Base-by-base conservation (phyloP, 2,113 vertebrate species). In the Tichodroma muraria region DNA sequence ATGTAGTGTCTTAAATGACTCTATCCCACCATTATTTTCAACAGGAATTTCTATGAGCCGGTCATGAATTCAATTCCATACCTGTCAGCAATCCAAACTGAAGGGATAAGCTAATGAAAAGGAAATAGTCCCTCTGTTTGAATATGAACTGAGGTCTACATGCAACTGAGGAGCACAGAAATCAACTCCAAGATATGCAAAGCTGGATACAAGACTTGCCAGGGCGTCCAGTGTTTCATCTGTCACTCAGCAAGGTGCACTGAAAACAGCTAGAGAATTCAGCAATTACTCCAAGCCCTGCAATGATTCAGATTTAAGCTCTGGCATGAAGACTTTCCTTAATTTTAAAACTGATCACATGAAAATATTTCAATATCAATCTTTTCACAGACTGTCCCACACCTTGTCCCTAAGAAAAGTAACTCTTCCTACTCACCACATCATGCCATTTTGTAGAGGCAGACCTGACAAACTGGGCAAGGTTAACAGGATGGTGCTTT, bases 51-150 rank as follows among this genome's bases (percentile, higher is more conserved):
- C 44, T 83, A 77, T 1, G 15, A 79, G 47, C 18, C 0, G 0
- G 69, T 75, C 77, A 45, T 13, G 47, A 94, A 88, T 30, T 17
- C 1, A 10, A 72, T 70, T 69, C 45, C 63, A 40, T 57, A 75
- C 80, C 90, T 93, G 83, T 84, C 89, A 94, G 56, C 85, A 90
- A 50, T 25, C 79, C 77, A 64, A 96, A 90, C 60, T 22, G 4
- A 89, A 72, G 35, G 85, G 53, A 84, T 77, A 75, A 90, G 30
- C 23, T 92, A 91, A 90, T 53, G 68, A 88, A 92, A 92, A 90
- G 63, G 72, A 90, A 79, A 79, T 8, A 81, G 80, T 59, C 38
- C 89, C 79, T 86, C 80, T 84, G 59, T 60, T 57, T 53, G 52
- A 81, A 44, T 35, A 80, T 8, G 75, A 86, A 52, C 56, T 86